Base-by-base conservation (phyloP, 2,888 invertebrate genomes). In the Quadriops clusia region DNA sequence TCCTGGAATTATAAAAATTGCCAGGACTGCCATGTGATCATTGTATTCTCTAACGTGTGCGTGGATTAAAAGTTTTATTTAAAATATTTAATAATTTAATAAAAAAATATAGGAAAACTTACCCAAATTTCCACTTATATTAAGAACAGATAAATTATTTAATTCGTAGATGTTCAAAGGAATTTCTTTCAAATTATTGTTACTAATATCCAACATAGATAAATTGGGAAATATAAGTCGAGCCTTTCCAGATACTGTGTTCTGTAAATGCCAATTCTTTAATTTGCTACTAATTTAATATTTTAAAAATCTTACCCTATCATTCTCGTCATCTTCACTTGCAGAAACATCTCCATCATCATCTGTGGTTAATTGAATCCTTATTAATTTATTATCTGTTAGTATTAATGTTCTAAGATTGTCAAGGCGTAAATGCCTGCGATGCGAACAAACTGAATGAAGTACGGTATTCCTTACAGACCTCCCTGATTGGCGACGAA, bases 141-240 rank as follows among this genome's bases (percentile, higher is more conserved):
- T 95, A 20, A 97, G 68, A 20, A 95, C 93, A n/a, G 93, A 89
- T 3, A 98, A 67, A 56, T 86, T 84, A 36, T 68, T 70, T 3
- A 95, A 70, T 53, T 90, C 84, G 45, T 87, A 81, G 30, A 97
- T 74, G 33, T 83, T 81, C 0, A 76, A 63, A 1, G 94, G 91
- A 20, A 98, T 74, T 42, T 75, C 74, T 43, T 68, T 71, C 20
- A 91, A 60, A 34, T 68, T 67, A 63, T 98, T 98, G 56, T 85
- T 81, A 44, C 90, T 89, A 13, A 97, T 76, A 57, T 97, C 95
- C 52, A 98, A 60, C 82, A 93, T 91, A 3, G 91, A 90, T 32
- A 98, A 70, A 54, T 84, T 83, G 0, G 97, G 97, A 61, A 90
- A 94, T 51, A 94, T 72, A 2, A 94, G 68, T 23, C 79, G 71